Evolutionary conservation across 2,113 vertebrate genomes (phyloP).

Genomic region (Cheilinus undulatus): DNA sequence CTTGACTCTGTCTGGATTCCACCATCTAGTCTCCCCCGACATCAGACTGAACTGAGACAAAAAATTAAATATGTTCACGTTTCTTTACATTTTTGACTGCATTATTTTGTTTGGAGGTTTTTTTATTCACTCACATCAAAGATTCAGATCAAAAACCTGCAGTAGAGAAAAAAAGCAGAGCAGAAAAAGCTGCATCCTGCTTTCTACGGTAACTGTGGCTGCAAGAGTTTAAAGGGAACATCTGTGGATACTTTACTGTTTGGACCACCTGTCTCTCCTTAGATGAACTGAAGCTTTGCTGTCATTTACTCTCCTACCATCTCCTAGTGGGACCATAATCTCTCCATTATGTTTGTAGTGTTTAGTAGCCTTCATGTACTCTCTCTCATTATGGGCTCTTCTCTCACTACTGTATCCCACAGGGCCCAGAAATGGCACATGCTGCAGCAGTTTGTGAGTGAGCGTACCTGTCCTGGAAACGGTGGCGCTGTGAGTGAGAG

Average conservation of each 20-base stretch:
- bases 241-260: slow-evolving; percentile 37
- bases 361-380: slow-evolving; percentile 48
- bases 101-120: neutral
- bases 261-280: slow-evolving; percentile 50
- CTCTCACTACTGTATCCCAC: slow-evolving; percentile 55
- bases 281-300: slow-evolving; percentile 39
- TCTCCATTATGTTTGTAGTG: slow-evolving; percentile 58
- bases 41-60: no score
- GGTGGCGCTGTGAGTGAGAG: slow-evolving; percentile 24
- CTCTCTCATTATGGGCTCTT: slow-evolving; percentile 51
- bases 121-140: neutral
- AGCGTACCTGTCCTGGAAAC: slow-evolving; percentile 57
- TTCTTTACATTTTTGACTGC: neutral
- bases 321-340: slow-evolving; percentile 60
- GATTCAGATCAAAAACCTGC: neutral
- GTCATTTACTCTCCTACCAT: slow-evolving; percentile 42
- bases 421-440: slow-evolving; percentile 39
- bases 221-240: slow-evolving; percentile 3
- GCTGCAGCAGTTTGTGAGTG: slow-evolving; percentile 26
- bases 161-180: neutral
- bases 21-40: no score
- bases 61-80: no score
- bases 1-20: no score
- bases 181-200: neutral
- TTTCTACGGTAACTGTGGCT: neutral